Evolutionary conservation across 1,140 invertebrate species (phyloP), one percentile per base, ranked within the genome.

Genomic region (Bombus waltoni): DNA sequence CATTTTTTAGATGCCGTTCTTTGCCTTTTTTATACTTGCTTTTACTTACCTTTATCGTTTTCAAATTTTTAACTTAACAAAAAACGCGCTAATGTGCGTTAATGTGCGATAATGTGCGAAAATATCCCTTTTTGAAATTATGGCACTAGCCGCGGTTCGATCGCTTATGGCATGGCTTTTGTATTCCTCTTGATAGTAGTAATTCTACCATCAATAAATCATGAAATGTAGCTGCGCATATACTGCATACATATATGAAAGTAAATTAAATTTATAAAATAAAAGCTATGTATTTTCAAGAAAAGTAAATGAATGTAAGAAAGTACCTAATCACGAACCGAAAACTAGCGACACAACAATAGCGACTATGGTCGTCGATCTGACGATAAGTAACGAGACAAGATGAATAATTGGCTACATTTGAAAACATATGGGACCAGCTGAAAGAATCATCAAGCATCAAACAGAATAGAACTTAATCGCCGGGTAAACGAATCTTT

Each of bases 401-500:
- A 47, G 15, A 47, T 47, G 15, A 18, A 18, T 47, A 47, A 47
- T 47, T 15, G 18, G 1, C 18, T 18, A 47, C 47, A 47, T 47
- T 18, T 15, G 15, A 18, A 47, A 47, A 47, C 18, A 18, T 5
- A 47, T 1, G 15, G 15, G 47, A 18, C 47, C 15, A 47, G 5
- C 47, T 47, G 15, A 47, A 47, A 47, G 15, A 47, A 47, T 47
- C 47, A 15, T 47, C 6, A 47, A 47, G 15, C 18, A 47, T 47
- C 47, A 47, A 18, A 18, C 15, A 47, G 15, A 47, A 47, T 47
- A 47, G 59, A 3, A 10, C 10, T 62, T 62, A n/a, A 9, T 62
- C 11, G 57, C 15, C 18, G n/a, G 68, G 79, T 89, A 81, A 89
- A 89, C 88, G 85, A 82, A 81, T 75, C 53, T 66, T 28, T 81